Conservation (phyloP, 2,888 invertebrate species). For the Harmothoe impar region DNA sequence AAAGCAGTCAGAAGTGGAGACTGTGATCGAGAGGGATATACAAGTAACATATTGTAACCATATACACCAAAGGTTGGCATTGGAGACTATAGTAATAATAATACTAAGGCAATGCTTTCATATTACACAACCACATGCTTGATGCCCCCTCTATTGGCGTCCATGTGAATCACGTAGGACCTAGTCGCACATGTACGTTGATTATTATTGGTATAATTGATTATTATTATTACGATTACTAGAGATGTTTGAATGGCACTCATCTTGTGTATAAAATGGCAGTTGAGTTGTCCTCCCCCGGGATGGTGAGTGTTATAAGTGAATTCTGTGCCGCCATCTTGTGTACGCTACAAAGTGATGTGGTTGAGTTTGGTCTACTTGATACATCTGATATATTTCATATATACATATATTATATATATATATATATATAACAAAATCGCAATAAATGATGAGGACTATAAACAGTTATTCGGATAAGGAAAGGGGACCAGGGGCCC, state of each 20-base stretch:
- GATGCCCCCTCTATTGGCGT: neutral
- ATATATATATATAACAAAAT: neutral
- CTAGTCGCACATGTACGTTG: conserved; percentile 29
- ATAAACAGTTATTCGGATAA: neutral
- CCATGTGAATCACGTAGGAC: neutral
- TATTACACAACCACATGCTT: neutral
- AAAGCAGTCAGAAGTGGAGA: neutral
- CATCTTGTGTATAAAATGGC: neutral
- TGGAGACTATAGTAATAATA: neutral
- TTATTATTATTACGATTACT: neutral
- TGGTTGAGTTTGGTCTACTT: neutral
- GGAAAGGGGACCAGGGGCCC: neutral
- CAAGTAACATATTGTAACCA: neutral
- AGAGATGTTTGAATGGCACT: neutral
- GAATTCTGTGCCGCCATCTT: conserved; percentile 7
- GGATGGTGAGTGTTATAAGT: neutral
- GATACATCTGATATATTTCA: neutral
- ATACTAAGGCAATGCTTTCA: neutral
- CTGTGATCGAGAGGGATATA: neutral
- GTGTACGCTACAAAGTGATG: neutral
- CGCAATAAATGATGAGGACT: too few relatives aligned
- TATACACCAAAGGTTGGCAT: neutral
- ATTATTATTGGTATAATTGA: neutral
- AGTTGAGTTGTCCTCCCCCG: neutral
- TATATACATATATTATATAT: neutral